Conservation (phyloP, 2,888 invertebrate genomes). For the Pachycephus smyrnensis region DNA sequence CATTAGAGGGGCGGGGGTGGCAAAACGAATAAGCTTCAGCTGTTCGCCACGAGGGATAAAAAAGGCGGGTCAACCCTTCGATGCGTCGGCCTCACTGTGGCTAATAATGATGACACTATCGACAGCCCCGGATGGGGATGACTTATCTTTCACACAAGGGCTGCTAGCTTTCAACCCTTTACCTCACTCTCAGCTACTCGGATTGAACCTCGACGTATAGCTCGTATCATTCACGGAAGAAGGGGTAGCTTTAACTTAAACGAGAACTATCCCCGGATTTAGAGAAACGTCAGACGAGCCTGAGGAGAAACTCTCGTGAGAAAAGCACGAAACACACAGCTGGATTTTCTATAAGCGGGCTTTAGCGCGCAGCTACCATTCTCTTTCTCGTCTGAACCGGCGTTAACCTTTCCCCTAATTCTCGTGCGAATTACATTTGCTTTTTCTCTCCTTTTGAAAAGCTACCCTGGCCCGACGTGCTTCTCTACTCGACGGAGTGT, state of each 20-base stretch:
- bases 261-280: conserved; percentile 1
- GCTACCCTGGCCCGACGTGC: background rate
- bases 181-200: no score
- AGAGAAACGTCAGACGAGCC: background rate
- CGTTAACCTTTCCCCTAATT: conserved; percentile 1
- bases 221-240: background rate
- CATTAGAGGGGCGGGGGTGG: no score
- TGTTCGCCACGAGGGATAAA: no score
- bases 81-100: no score
- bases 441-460: background rate
- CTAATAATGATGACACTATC: no score
- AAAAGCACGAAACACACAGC: conserved; percentile 35
- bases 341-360: conserved; percentile 37
- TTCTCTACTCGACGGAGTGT: background rate
- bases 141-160: no score
- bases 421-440: no score
- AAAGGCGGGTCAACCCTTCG: no score
- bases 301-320: conserved; percentile 28
- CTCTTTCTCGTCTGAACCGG: background rate
- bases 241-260: conserved; percentile 2
- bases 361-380: conserved; percentile 5
- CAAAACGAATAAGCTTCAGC: no score
- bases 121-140: no score
- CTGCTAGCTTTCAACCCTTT: no score
- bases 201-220: no score